Conservation (phyloP, 2,888 invertebrate species). For the Metalampra italica region DNA sequence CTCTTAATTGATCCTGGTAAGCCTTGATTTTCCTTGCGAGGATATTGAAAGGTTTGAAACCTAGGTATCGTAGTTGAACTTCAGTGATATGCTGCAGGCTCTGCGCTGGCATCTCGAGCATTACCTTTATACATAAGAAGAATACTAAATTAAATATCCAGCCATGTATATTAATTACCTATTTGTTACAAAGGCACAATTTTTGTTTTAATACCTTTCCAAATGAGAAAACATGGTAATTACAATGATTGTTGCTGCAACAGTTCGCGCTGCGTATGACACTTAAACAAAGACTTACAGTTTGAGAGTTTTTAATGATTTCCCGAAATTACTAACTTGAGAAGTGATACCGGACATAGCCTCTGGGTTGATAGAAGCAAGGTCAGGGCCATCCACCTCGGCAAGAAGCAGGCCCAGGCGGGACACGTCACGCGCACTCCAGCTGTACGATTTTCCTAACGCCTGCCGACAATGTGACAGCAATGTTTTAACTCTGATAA, state of each 20-base stretch:
- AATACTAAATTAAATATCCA: not conserved
- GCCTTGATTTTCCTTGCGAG: constrained; percentile 43
- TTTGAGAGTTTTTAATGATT: too few relatives aligned
- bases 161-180: too few relatives aligned
- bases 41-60: constrained; percentile 48
- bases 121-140: constrained; percentile 40
- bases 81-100: constrained; percentile 46
- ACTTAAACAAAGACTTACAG: too few relatives aligned
- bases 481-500: constrained; percentile 17
- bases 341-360: constrained; percentile 59
- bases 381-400: constrained; percentile 49
- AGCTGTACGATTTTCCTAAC: constrained; percentile 63
- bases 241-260: too few relatives aligned
- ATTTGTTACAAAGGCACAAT: too few relatives aligned
- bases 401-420: constrained; percentile 55
- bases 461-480: constrained; percentile 36
- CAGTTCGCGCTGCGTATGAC: too few relatives aligned
- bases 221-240: too few relatives aligned
- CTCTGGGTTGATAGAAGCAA: constrained; percentile 54
- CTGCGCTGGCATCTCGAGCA: constrained; percentile 46
- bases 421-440: constrained; percentile 62
- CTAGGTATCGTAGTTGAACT: constrained; percentile 42
- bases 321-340: constrained; percentile 34
- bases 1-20: constrained; percentile 26
- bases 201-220: too few relatives aligned